Evolutionary conservation across 2,888 invertebrate genomes (phyloP), one percentile per base, ranked within the genome.

Genomic region (Spicauda simplicius): DNA sequence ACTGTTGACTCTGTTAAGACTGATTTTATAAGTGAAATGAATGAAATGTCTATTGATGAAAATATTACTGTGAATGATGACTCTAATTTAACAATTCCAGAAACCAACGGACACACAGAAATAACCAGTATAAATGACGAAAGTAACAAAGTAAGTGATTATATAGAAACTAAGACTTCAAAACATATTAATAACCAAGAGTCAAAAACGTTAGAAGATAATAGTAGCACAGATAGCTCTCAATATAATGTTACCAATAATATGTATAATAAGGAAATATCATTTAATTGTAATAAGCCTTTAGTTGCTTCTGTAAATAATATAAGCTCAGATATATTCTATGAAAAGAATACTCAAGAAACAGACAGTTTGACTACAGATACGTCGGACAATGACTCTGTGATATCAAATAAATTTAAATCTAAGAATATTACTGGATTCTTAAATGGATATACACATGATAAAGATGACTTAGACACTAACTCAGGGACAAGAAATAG

Each of bases 1-100:
- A 52, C 16, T 56, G 56, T 67, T 67, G 61, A 67, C 48, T 67
- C 59, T 37, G 50, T 60, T 67, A 61, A 67, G 56, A 67, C 56
- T 61, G 55, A 50, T 20, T 56, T 33, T 67, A 37, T 52, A 56
- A 61, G 20, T 56, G 68, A 53, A 45, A 11, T 57, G 16, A 68
- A 68, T 68, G 62, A 57, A 57, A 56, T 67, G 25, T 50, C 60
- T 68, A 50, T 61, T 57, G 62, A 62, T 57, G 61, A 61, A 67
- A 67, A 16, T 61, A 37, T 66, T 33, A 0, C 16, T n/a, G n/a
- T 66, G 60, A 66, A 66, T 66, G 59, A 66, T 66, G 59, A 66
- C 48, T 56, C 55, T 50, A 55, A 66, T 66, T 66, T 66, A 66
- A 66, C 33, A 61, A 66, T 66, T 66, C 60, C 66, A 61, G 66